A percentile compares a stretch with the other conserved stretches of the same genome.
These are phyloP conservation scores for Rhadina sibilatrix DNA, from an alignment of 2,113 vertebrate genomes.

Conservation along the genomic window DNA sequence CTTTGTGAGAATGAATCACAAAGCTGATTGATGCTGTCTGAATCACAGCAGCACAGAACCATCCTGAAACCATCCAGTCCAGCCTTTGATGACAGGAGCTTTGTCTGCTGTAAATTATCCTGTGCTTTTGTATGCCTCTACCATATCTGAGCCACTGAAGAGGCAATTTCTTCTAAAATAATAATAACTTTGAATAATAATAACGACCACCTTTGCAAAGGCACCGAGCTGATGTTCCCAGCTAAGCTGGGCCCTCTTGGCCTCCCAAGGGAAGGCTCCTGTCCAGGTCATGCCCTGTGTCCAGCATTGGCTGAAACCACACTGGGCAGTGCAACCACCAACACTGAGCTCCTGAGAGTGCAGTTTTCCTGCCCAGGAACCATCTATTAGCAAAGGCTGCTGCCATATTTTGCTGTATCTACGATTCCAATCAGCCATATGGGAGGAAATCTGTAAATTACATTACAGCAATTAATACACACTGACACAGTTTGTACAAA, in stretches of 20 bases:
- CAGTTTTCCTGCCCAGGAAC: neutral
- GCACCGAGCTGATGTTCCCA: neutral
- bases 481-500: constrained; percentile 16
- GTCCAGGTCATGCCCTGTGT: fast-evolving
- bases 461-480: constrained; percentile 35
- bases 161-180: neutral
- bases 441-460: constrained; percentile 20
- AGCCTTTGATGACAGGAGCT: neutral
- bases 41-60: neutral
- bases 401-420: neutral
- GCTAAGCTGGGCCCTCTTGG: neutral
- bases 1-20: too few relatives aligned
- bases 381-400: neutral
- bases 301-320: neutral
- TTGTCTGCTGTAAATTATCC: neutral
- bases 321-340: neutral
- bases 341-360: neutral
- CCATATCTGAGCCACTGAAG: neutral
- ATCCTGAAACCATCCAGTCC: fast-evolving
- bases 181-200: neutral
- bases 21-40: neutral
- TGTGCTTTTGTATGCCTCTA: neutral
- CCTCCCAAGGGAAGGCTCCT: neutral
- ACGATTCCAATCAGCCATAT: neutral
- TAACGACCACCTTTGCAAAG: neutral